phyloP scores from a whole-genome alignment of 2,888 invertebrate species.

The Podotricha telesiphe region DNA sequence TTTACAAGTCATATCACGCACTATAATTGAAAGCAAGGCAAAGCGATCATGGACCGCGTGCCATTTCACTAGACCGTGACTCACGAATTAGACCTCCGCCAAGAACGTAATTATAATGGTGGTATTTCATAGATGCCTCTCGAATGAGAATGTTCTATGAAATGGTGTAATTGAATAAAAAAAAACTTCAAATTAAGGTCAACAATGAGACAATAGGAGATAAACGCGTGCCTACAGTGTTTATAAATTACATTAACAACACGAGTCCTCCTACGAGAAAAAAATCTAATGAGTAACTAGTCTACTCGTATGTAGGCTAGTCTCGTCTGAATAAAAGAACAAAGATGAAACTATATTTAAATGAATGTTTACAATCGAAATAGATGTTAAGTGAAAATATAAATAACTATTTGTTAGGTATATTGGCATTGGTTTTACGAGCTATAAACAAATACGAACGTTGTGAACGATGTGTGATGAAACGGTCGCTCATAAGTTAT shows the following conservation, averaged over 20 bases:
- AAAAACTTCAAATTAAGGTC: constrained; percentile 65
- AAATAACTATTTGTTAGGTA: constrained; percentile 22
- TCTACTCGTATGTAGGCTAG: constrained; percentile 27
- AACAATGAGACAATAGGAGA: constrained; percentile 51
- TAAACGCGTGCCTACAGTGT: constrained; percentile 37
- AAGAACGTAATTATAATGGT: constrained; percentile 76
- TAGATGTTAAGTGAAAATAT: constrained; percentile 20
- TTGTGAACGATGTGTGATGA: constrained; percentile 39
- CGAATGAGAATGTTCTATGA: constrained; percentile 61
- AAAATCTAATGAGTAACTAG: constrained; percentile 5
- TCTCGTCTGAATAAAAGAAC: constrained; percentile 18
- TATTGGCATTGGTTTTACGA: constrained; percentile 19
- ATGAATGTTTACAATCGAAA: constrained; percentile 2
- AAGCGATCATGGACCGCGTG: constrained; percentile 68
- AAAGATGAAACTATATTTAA: constrained; percentile 10
- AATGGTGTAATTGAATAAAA: constrained; percentile 65
- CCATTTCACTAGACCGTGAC: constrained; percentile 79
- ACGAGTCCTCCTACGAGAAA: constrained; percentile 35
- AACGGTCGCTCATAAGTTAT: constrained; percentile 33
- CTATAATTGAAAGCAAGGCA: constrained; percentile 73
- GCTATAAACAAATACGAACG: constrained; percentile 38
- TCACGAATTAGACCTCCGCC: constrained; percentile 80
- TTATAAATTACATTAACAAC: constrained; percentile 31
- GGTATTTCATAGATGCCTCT: constrained; percentile 74
- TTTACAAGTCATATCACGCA: constrained; percentile 73